phyloP scores from a whole-genome alignment of 2,797 vertebrate genomes.

The Coranthus polyacanthus region DNA sequence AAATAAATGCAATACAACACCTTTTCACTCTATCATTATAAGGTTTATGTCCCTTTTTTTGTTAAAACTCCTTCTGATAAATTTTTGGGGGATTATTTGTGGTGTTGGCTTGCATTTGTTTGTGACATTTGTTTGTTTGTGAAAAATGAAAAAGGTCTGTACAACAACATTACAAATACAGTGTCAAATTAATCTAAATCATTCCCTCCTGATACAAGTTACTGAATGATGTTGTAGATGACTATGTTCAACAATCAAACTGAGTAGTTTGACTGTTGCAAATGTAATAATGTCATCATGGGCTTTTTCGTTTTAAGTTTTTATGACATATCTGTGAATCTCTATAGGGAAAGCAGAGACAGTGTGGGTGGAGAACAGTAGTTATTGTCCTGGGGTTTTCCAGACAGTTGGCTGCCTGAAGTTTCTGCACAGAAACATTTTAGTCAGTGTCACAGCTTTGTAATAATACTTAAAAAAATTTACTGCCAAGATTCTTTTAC shows the following conservation, averaged over 20 bases:
- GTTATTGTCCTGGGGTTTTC: constrained; percentile 42
- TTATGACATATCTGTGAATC: constrained; percentile 39
- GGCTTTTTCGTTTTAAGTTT: constrained; percentile 47
- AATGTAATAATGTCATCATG: constrained; percentile 72
- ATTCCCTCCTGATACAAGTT: neutral
- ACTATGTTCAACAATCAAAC: constrained; percentile 1
- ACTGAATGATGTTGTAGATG: constrained; percentile 1
- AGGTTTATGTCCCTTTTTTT: neutral
- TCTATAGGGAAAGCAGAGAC: constrained; percentile 39
- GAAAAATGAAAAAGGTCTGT: neutral
- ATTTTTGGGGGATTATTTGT: neutral
- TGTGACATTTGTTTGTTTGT: too few relatives aligned
- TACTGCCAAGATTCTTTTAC: constrained; percentile 19
- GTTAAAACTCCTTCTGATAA: neutral
- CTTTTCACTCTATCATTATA: too few relatives aligned
- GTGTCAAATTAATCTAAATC: neutral
- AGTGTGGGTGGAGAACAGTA: constrained; percentile 46
- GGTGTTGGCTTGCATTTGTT: neutral
- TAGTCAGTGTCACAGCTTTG: constrained; percentile 36
- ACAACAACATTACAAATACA: too few relatives aligned
- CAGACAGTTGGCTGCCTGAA: constrained; percentile 41
- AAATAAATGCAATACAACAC: constrained; percentile 26
- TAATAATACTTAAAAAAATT: constrained; percentile 33
- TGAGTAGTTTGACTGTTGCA: constrained; percentile 37
- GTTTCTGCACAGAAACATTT: constrained; percentile 26